Conservation (phyloP, 92 coral and sea anemone species). For the Siderastrea radians region DNA sequence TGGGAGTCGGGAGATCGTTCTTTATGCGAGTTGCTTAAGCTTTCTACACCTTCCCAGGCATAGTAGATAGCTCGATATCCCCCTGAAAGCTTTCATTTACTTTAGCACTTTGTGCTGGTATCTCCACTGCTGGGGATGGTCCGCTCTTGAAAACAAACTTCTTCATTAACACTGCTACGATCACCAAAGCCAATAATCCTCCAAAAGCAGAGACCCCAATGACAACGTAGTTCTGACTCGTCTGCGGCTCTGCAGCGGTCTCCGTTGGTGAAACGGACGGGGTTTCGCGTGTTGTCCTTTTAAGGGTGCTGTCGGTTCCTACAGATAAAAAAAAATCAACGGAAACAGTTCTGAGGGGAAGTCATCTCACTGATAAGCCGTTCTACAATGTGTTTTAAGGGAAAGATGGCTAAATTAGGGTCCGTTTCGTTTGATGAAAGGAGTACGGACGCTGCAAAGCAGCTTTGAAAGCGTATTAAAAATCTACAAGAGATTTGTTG, state of each 20-base stretch:
- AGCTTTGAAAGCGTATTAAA: too few species aligned
- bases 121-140: neutral
- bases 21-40: too few species aligned
- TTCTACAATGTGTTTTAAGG: neutral
- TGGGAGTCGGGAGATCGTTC: too few species aligned
- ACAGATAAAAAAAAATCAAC: neutral
- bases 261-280: neutral
- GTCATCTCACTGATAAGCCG: neutral
- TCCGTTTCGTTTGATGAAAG: too few species aligned
- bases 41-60: neutral
- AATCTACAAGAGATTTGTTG: too few species aligned
- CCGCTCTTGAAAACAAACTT: conserved; percentile 20
- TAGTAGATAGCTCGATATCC: conserved; percentile 12
- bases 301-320: neutral
- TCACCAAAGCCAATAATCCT: conserved; percentile 17
- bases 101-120: neutral
- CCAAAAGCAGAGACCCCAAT: conserved; percentile 33
- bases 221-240: conserved; percentile 2
- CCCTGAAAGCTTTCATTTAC: conserved; percentile 2
- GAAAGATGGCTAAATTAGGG: too few species aligned
- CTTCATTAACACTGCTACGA: conserved; percentile 8
- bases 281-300: neutral
- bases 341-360: neutral
- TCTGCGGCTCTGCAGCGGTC: conserved; percentile 1
- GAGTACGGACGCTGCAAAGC: too few species aligned